Base-by-base conservation (phyloP, 1,140 invertebrate species). In the Papilio aristodemus region DNA sequence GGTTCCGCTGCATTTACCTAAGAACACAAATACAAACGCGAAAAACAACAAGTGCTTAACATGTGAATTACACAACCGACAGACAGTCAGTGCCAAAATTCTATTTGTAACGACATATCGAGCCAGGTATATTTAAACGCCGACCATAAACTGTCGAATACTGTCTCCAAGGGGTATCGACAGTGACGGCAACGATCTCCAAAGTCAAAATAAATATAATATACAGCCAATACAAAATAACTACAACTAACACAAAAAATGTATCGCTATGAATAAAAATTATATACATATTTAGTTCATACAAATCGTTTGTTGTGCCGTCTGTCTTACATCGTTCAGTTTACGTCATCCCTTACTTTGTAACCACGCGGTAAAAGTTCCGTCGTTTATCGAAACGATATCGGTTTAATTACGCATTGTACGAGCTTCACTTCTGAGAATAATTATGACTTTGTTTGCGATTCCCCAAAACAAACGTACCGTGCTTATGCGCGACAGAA, bases 91-190 rank as follows among this genome's bases (percentile, higher is more conserved):
- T 91, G 89, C 87, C 89, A 91, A 91, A 91, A 89, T 90, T 91
- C 87, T 89, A 90, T 91, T 91, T 88, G 85, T 83, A 78, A 90
- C 87, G 83, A 89, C 87, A 88, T 89, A 89, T 85, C 83, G 86
- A 88, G 85, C 87, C 89, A 80, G 84, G 86, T 91, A 90, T 90
- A 91, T 91, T 91, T 91, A 91, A 91, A 86, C 86, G 80, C 83
- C 83, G 83, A 83, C 87, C 87, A 91, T 91, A 91, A 91, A 90
- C 84, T 86, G 84, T 85, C 81, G 80, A 85, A 88, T 83, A 83
- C 76, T 82, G 80, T 83, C 78, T 78, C 70, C 75, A 69, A 75
- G 68, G 60, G 60, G 70, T 69, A 17, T 32, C 41, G 72, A 74
- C 69, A 76, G 75, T 74, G 62, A 39, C 69, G 57, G 46, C 60